These are phyloP conservation scores for Channa maculata DNA, from an alignment of 2,113 vertebrate genomes.

Conservation along the genomic window DNA sequence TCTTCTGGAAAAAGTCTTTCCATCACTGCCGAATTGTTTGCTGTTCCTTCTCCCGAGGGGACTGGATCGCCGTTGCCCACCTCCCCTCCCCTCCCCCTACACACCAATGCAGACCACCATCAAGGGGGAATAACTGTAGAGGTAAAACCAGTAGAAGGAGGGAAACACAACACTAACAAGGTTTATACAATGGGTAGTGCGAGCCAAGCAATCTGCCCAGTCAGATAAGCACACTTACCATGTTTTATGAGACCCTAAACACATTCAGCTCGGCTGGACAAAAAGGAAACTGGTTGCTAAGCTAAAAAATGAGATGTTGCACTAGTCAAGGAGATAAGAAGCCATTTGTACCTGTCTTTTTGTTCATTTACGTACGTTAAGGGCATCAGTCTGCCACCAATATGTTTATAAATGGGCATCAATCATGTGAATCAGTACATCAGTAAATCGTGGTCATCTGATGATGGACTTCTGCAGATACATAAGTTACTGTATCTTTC, in stretches of 20 bases:
- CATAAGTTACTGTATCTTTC: background rate
- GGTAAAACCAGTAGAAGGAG: slow-evolving; percentile 35
- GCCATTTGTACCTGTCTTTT: background rate
- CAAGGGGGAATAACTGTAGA: slow-evolving; percentile 39
- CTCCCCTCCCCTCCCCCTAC: background rate
- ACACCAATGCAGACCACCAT: slow-evolving; percentile 37
- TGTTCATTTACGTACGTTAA: background rate
- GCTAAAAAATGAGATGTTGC: slow-evolving; percentile 15
- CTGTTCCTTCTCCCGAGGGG: slow-evolving; percentile 28
- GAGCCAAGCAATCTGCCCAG: slow-evolving; percentile 54
- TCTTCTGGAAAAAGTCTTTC: slow-evolving; percentile 42
- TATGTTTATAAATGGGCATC: background rate
- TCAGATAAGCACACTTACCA: slow-evolving; percentile 50
- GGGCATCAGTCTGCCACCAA: background rate
- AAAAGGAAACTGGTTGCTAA: slow-evolving; percentile 34
- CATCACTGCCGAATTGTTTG: slow-evolving; percentile 58
- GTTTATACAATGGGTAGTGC: slow-evolving; percentile 44
- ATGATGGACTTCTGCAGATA: background rate
- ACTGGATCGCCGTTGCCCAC: slow-evolving; percentile 49
- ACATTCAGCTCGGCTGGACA: slow-evolving; percentile 13
- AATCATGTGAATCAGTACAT: background rate
- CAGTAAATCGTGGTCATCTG: background rate
- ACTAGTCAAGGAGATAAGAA: slow-evolving; percentile 12
- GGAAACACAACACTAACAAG: slow-evolving; percentile 50
- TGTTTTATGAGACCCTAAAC: slow-evolving; percentile 42